phyloP scores from a whole-genome alignment of 30 jellyfish, hydroid and myxozoan genomes.

The Haliclystus octoradiatus region DNA sequence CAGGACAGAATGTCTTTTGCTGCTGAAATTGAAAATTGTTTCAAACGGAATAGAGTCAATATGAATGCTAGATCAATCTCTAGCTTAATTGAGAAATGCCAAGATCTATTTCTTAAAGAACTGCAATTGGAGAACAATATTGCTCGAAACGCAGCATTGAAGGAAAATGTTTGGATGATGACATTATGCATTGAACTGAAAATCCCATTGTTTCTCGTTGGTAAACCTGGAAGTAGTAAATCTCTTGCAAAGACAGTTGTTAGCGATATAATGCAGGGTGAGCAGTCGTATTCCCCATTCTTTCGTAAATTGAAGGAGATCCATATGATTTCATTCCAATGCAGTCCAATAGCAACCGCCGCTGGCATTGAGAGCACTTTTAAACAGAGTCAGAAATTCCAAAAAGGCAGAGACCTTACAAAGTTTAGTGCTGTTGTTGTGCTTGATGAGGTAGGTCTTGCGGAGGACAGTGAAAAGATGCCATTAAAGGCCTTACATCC shows the following conservation, averaged over 20 bases:
- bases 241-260: conserved; percentile 62
- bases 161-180: conserved; percentile 77
- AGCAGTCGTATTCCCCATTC: conserved; percentile 37
- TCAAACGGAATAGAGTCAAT: too few relatives aligned
- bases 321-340: conserved; percentile 69
- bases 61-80: too few relatives aligned
- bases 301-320: conserved; percentile 69
- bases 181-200: conserved; percentile 64
- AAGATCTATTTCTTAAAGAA: conserved; percentile 50
- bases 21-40: too few relatives aligned
- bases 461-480: conserved; percentile 80
- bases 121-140: conserved; percentile 58
- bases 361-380: conserved; percentile 44
- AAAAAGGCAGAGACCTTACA: conserved; percentile 58
- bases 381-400: conserved; percentile 66
- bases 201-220: conserved; percentile 71
- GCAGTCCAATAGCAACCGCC: conserved; percentile 74
- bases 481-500: conserved; percentile 82
- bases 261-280: conserved; percentile 78
- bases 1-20: too few relatives aligned
- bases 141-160: conserved; percentile 59
- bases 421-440: conserved; percentile 65
- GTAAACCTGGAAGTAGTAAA: conserved; percentile 71
- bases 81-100: conserved; percentile 40
- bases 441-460: conserved; percentile 74